phyloP scores from a whole-genome alignment of 1,140 invertebrate species.

The Drosophila chauvacae region DNA sequence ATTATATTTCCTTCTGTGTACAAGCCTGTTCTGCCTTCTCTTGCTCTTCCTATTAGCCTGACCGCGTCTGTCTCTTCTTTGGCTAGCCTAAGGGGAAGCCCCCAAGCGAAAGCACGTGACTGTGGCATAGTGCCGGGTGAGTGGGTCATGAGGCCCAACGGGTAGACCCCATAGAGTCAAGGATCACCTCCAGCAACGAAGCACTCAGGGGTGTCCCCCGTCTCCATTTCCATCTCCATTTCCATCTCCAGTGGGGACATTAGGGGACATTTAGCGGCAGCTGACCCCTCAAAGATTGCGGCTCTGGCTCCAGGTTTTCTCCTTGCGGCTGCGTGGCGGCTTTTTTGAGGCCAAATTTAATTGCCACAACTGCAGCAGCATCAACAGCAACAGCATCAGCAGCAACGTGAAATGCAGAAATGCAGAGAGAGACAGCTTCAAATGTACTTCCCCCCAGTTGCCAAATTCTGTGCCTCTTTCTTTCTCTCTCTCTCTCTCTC shows the following conservation, averaged over 20 bases:
- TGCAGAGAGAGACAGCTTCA: conserved; percentile 48
- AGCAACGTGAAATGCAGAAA: conserved; percentile 58
- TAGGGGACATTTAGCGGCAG: conserved; percentile 13
- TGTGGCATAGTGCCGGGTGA: neutral
- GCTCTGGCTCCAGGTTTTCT: conserved; percentile 33
- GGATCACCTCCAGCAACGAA: neutral
- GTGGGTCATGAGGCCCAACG: neutral
- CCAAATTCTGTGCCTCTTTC: conserved; percentile 57
- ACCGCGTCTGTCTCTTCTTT: neutral
- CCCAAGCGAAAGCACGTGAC: neutral
- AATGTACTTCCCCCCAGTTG: conserved; percentile 38
- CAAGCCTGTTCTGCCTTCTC: no score
- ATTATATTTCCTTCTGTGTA: no score
- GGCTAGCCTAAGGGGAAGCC: neutral
- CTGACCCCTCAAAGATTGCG: conserved; percentile 26
- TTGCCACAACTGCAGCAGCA: conserved; percentile 63
- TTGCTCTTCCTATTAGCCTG: neutral
- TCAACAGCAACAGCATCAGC: conserved; percentile 5
- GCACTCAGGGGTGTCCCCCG: neutral
- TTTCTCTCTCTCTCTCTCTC: neutral
- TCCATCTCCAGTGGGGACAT: conserved; percentile 11
- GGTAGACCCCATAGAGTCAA: neutral
- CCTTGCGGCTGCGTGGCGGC: conserved; percentile 29
- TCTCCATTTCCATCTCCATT: neutral
- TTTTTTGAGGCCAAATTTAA: conserved; percentile 81